Base-by-base conservation (phyloP, 2,113 vertebrate species). In the Cariama cristata region DNA sequence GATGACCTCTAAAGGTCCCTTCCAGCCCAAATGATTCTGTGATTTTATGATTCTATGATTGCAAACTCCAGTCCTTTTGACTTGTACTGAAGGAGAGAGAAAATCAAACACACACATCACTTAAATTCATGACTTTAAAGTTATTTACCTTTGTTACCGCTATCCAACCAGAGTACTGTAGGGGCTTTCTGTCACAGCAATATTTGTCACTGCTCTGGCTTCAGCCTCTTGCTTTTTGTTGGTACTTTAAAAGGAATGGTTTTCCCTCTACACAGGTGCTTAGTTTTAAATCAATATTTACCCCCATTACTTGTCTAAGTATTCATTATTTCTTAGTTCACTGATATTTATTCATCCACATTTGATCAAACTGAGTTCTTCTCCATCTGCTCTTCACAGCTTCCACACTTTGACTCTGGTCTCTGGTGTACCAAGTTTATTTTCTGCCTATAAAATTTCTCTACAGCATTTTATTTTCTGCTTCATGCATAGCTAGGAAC, bases 251-350 rank as follows among this genome's bases (percentile, higher is more conserved):
- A 93, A 85, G 71, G 35, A 66, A 38, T 87, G n/a, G 4, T 73
- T 95, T 96, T 90, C 62, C 24, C 85, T 90, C 74, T 77, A 73
- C 89, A 87, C 53, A 76, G n/a, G 38, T 59, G 21, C 42, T 91
- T 82, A 69, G 56, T 83, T 93, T 94, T 90, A 93, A 47, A 93
- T 90, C 58, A 67, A 32, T 76, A 58, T 95, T 96, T 95, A 94
- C 68, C 64, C 35, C 28, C 66, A 86, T 96, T 95, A 92, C 28
- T 88, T 86, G 95, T 85, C 67, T 67, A 84, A 76, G 69, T 79
- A 93, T 68, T 81, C 58, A 86, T 96, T 93, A 86, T 93, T 87
- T 96, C 83, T 77, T 86, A 79, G 83, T 77, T 96, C 81, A 22
- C 47, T 95, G 79, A 44, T 56, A 74, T 90, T 80, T 92, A 88